These are phyloP conservation scores for Formica exsecta DNA, from an alignment of 1,140 invertebrate genomes.

Conservation along the genomic window DNA sequence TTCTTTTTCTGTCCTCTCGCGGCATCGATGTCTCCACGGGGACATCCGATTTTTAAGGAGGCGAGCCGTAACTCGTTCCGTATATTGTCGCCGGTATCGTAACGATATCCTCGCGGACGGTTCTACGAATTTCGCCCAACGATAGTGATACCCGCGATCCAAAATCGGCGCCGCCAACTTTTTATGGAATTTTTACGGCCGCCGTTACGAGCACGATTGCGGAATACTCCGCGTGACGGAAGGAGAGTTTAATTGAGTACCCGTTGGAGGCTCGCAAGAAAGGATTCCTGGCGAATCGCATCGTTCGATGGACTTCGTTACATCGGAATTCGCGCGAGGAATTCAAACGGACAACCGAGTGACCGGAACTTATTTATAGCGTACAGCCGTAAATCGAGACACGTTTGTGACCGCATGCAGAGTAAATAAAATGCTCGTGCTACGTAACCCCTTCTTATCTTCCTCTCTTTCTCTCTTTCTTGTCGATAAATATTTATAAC, in stretches of 20 bases:
- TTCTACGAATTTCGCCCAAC: constrained; percentile 15
- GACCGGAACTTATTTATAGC: constrained; percentile 47
- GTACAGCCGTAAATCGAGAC: constrained; percentile 63
- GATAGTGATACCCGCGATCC: constrained; percentile 5
- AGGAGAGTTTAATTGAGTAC: constrained; percentile 24
- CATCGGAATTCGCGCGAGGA: constrained; percentile 15
- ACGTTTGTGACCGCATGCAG: constrained; percentile 57
- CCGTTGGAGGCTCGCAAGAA: neutral
- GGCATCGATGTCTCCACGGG: constrained; percentile 41
- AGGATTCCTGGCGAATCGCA: neutral
- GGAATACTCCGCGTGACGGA: neutral
- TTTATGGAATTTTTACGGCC: constrained; percentile 25
- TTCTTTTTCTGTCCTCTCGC: constrained; percentile 38
- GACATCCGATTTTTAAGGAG: constrained; percentile 47
- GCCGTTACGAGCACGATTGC: neutral
- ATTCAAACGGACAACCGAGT: constrained; percentile 59
- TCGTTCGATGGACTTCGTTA: constrained; percentile 31
- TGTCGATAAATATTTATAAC: constrained; percentile 73
- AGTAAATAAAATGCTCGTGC: constrained; percentile 70
- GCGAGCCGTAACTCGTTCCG: constrained; percentile 34
- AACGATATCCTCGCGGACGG: constrained; percentile 31
- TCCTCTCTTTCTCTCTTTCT: neutral
- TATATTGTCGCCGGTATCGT: neutral
- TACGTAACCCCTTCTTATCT: constrained; percentile 46
- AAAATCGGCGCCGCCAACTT: constrained; percentile 1